phyloP scores from a whole-genome alignment of 2,113 vertebrate genomes.

The Heloderma charlesbogerti region DNA sequence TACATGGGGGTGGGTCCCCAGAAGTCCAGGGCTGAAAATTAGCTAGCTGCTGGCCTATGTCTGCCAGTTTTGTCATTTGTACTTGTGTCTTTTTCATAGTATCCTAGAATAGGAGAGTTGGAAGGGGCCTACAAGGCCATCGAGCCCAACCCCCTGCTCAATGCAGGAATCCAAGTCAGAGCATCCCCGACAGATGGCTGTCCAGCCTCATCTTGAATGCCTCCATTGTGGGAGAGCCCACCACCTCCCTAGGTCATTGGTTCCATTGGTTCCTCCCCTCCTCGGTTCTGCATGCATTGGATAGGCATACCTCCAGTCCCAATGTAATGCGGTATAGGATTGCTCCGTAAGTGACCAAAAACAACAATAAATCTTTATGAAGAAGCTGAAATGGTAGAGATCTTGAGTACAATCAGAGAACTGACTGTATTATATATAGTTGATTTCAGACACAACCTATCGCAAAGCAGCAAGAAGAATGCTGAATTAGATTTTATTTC shows the following conservation, averaged over 20 bases:
- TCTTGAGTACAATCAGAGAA: constrained; percentile 53
- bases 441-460: constrained; percentile 23
- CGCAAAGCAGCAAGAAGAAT: constrained; percentile 15
- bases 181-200: too few relatives aligned
- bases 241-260: too few relatives aligned
- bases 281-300: background rate
- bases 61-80: background rate
- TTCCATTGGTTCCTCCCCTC: too few relatives aligned
- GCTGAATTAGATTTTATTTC: constrained; percentile 28
- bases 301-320: background rate
- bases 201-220: too few relatives aligned
- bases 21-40: too few relatives aligned
- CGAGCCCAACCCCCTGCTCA: too few relatives aligned
- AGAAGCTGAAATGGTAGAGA: constrained; percentile 9
- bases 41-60: too few relatives aligned
- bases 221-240: too few relatives aligned
- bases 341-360: background rate
- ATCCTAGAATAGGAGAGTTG: too few relatives aligned
- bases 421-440: constrained; percentile 44
- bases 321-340: background rate
- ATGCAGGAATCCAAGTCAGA: too few relatives aligned
- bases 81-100: background rate
- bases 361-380: background rate
- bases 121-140: too few relatives aligned
- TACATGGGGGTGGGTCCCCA: too few relatives aligned